phyloP scores from a whole-genome alignment of 2,888 invertebrate genomes.

The Campoplex nolae region DNA sequence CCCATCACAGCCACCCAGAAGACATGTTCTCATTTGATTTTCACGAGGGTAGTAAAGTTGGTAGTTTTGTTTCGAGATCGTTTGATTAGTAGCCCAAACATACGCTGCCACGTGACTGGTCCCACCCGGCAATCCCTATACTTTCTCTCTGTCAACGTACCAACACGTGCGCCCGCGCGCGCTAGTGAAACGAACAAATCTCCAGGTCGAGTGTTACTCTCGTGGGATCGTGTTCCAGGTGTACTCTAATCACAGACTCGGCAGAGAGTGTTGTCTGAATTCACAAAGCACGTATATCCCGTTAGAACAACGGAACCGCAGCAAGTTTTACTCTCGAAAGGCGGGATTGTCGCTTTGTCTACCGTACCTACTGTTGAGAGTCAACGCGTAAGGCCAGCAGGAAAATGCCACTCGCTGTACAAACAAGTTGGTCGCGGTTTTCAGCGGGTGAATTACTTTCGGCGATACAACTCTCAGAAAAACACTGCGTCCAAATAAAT shows the following conservation, averaged over 20 bases:
- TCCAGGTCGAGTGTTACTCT: constrained; percentile 7
- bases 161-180: neutral
- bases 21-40: neutral
- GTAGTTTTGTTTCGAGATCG: neutral
- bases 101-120: neutral
- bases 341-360: constrained; percentile 40
- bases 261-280: constrained; percentile 26
- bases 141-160: neutral
- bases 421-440: constrained; percentile 30
- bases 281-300: constrained; percentile 30
- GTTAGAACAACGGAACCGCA: constrained; percentile 31
- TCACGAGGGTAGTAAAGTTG: neutral
- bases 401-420: constrained; percentile 33
- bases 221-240: constrained; percentile 26
- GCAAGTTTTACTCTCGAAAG: constrained; percentile 40
- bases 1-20: neutral
- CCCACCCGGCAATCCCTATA: neutral
- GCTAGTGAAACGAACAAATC: constrained; percentile 11
- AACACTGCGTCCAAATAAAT: neutral
- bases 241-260: constrained; percentile 43
- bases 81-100: constrained; percentile 4
- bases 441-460: constrained; percentile 3
- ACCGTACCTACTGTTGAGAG: constrained; percentile 12
- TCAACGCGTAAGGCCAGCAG: constrained; percentile 14
- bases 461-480: neutral